These are phyloP conservation scores for Callipepla squamata DNA, from an alignment of 2,113 vertebrate species.

Conservation along the genomic window DNA sequence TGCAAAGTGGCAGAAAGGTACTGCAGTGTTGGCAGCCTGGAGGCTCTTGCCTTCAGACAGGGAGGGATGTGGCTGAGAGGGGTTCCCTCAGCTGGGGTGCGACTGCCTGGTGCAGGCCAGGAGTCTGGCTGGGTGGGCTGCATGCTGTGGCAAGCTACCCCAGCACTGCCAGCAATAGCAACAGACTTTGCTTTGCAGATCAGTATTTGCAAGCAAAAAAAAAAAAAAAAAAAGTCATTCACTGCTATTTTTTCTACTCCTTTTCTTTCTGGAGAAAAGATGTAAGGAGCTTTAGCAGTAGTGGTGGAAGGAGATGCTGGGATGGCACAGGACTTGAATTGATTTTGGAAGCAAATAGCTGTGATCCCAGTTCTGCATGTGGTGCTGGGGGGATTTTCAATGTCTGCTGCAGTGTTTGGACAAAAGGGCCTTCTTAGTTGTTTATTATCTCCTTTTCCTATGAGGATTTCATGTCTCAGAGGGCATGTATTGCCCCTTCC, in stretches of 20 bases:
- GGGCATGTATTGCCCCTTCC: neutral
- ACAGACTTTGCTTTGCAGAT: no score
- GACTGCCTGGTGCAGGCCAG: neutral
- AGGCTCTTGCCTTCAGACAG: accelerated
- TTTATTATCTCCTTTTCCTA: neutral
- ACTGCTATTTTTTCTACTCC: no score
- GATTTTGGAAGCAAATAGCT: neutral
- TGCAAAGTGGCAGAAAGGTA: neutral
- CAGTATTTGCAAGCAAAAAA: no score
- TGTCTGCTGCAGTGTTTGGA: neutral
- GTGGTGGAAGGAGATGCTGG: neutral
- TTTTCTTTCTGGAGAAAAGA: neutral
- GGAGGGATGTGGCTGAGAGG: neutral
- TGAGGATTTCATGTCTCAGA: neutral
- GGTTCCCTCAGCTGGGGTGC: neutral
- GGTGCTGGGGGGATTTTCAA: neutral
- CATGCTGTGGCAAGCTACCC: no score
- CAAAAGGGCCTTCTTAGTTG: neutral
- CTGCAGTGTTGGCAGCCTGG: accelerated
- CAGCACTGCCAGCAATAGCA: no score
- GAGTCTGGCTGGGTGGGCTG: no score
- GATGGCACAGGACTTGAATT: neutral
- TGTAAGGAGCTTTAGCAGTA: neutral
- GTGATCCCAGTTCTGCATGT: neutral
- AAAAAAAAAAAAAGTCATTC: no score